Evolutionary conservation across 2,888 invertebrate species (phyloP).

Genomic region (Heliconius sara): DNA sequence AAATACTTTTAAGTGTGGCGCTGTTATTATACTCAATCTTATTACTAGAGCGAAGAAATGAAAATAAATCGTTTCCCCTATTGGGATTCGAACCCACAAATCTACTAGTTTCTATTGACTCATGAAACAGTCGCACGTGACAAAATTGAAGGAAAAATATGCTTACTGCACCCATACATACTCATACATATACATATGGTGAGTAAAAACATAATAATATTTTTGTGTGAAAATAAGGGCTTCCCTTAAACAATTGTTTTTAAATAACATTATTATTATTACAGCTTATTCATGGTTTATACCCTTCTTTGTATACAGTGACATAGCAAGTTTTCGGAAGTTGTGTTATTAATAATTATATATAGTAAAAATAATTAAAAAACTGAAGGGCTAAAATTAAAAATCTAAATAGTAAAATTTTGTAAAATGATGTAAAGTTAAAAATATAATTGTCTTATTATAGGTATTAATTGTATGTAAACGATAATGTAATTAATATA

Average conservation of each 20-base stretch:
- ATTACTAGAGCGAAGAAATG: no score
- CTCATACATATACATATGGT: neutral
- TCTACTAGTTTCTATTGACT: no score
- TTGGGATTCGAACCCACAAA: neutral
- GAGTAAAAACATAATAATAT: neutral
- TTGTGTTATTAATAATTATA: no score
- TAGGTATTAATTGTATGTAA: no score
- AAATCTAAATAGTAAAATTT: no score
- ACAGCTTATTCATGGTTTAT: neutral
- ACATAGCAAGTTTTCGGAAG: neutral
- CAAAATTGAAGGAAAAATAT: neutral
- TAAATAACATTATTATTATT: neutral
- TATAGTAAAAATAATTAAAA: no score
- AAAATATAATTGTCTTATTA: no score
- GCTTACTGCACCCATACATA: neutral
- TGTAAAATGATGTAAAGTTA: no score
- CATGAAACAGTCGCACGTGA: neutral
- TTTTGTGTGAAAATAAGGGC: neutral
- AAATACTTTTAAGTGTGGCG: no score
- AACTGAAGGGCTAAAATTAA: no score
- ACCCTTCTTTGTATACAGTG: neutral
- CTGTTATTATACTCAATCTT: no score
- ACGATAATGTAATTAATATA: no score
- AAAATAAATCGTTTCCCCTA: neutral
- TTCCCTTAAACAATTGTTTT: neutral